A percentile compares a stretch with the other conserved stretches of the same genome.
These are phyloP conservation scores for Hypselothyrea guttata DNA, from an alignment of 2,888 invertebrate genomes.

Conservation along the genomic window DNA sequence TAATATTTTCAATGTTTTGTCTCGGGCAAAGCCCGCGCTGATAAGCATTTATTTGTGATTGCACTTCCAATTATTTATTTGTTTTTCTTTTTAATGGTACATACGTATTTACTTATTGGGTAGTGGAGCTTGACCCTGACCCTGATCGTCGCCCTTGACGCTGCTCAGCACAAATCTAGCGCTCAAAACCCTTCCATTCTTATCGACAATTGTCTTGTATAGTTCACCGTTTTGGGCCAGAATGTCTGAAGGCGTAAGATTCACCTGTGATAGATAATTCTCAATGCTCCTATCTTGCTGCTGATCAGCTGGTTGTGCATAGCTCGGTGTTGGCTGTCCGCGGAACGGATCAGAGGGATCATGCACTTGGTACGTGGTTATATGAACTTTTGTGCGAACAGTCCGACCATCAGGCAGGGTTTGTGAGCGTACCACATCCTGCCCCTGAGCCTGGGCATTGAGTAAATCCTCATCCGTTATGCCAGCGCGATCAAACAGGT, in stretches of 20 bases:
- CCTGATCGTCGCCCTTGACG: conserved; percentile 31
- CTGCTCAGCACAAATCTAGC: conserved; percentile 64
- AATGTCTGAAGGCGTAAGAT: conserved; percentile 56
- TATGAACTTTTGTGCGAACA: conserved; percentile 50
- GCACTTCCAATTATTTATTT: conserved; percentile 1
- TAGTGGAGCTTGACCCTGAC: conserved; percentile 6
- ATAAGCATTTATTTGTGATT: conserved; percentile 1
- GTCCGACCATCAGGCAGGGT: conserved; percentile 57
- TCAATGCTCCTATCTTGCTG: conserved; percentile 42
- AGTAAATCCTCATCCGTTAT: conserved; percentile 59
- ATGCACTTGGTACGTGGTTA: conserved; percentile 16
- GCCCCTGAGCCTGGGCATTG: conserved; percentile 33
- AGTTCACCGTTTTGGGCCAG: conserved; percentile 55
- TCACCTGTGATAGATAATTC: conserved; percentile 55
- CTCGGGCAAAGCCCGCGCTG: not conserved
- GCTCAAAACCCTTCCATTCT: conserved; percentile 66
- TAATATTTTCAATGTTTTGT: not conserved
- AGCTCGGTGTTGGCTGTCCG: not conserved
- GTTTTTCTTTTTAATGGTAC: not conserved
- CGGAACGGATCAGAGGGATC: too few species aligned
- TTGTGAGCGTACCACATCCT: conserved; percentile 41
- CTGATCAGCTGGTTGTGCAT: not conserved
- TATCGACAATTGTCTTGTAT: conserved; percentile 63
- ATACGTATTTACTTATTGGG: not conserved
- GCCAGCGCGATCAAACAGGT: conserved; percentile 50